These are phyloP conservation scores for Argyrosomus japonicus DNA, from an alignment of 2,113 vertebrate species.

Conservation along the genomic window DNA sequence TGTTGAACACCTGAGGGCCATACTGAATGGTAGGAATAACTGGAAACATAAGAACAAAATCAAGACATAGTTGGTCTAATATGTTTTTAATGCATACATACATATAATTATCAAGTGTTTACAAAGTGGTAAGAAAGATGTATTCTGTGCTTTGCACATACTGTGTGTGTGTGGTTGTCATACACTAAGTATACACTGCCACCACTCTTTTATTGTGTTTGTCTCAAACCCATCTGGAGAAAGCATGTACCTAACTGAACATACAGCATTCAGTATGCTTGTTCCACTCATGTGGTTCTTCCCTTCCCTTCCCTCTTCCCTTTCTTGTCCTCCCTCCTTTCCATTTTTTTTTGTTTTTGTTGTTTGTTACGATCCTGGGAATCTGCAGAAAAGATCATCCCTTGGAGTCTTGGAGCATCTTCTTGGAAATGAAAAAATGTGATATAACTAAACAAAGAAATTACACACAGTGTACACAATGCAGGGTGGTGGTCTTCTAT, in stretches of 20 bases:
- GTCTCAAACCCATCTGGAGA: constrained; percentile 12
- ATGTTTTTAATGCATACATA: not conserved
- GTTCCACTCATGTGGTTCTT: not conserved
- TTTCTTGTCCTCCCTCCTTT: not conserved
- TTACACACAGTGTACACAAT: not conserved
- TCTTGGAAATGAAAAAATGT: constrained; percentile 29
- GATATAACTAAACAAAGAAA: constrained; percentile 29
- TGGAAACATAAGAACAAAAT: constrained; percentile 67
- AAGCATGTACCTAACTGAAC: not conserved
- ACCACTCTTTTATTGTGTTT: not conserved
- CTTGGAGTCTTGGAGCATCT: constrained; percentile 21
- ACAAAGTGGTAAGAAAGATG: not conserved
- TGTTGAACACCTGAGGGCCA: constrained; percentile 95
- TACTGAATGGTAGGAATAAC: constrained; percentile 94
- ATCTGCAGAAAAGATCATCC: constrained; percentile 41
- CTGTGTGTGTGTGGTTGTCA: not conserved
- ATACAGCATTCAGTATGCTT: not conserved
- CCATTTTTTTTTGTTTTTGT: constrained; percentile 1
- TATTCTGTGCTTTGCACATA: not conserved
- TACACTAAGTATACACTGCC: not conserved
- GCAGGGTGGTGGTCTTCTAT: not conserved
- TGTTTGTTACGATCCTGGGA: not conserved
- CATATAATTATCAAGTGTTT: not conserved
- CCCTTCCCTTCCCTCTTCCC: not conserved
- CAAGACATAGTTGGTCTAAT: not conserved